Conservation (phyloP, 2,113 vertebrate species). For the Gila orcuttii region DNA sequence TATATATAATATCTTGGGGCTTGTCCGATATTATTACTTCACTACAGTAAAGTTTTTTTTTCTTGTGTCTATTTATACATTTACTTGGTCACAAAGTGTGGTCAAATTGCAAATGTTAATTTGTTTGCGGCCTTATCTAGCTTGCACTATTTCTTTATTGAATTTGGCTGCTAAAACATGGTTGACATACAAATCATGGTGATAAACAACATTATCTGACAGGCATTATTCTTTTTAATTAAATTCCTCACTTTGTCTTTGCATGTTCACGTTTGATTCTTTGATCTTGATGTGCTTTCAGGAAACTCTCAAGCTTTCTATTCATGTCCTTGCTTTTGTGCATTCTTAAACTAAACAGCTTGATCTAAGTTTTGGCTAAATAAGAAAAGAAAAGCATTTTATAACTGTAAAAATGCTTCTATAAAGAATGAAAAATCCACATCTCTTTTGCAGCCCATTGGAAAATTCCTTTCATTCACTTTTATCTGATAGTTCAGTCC, state of each 20-base stretch:
- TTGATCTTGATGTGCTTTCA: not conserved
- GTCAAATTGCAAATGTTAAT: not conserved
- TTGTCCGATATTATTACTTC: too few species aligned
- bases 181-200: not conserved
- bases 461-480: conserved; percentile 32
- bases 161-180: not conserved
- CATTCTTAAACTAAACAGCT: conserved; percentile 4
- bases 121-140: not conserved
- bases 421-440: not conserved
- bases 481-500: conserved; percentile 28
- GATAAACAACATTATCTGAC: not conserved
- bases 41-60: too few species aligned
- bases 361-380: conserved; percentile 47
- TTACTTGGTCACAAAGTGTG: not conserved
- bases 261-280: not conserved
- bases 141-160: not conserved
- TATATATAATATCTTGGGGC: too few species aligned
- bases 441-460: not conserved
- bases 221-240: not conserved
- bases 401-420: conserved; percentile 2
- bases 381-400: conserved; percentile 40
- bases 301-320: not conserved
- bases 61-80: too few species aligned
- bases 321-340: not conserved
- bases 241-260: not conserved